Percentiles rank a stretch among this genome's conserved stretches.
These are phyloP conservation scores for Dermochelys coriacea DNA, from an alignment of 2,797 vertebrate genomes.

Conservation along the genomic window DNA sequence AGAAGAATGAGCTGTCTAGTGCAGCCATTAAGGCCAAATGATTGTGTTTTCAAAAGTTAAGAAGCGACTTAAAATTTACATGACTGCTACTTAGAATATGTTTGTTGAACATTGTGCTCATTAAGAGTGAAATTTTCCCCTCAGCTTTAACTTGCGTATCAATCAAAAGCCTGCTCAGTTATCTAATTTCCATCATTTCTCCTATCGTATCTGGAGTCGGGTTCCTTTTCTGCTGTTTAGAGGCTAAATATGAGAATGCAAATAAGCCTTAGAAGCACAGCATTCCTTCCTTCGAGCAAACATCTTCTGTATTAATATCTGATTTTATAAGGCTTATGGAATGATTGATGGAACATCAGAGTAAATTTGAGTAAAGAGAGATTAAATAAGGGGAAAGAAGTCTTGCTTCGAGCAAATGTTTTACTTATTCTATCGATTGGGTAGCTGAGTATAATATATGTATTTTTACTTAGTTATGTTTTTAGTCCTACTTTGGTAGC, in stretches of 20 bases:
- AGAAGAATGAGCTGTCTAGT: slow-evolving; percentile 10
- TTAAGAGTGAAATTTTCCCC: background rate
- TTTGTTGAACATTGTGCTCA: background rate
- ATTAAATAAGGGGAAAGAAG: slow-evolving; percentile 23
- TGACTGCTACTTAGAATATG: background rate
- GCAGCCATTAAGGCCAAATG: slow-evolving; percentile 7
- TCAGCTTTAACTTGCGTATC: background rate
- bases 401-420: background rate
- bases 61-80: background rate
- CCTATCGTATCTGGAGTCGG: background rate
- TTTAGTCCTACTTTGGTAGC: slow-evolving; percentile 4
- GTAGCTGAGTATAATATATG: background rate
- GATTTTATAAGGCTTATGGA: slow-evolving; percentile 25
- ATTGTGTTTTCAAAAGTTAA: slow-evolving; percentile 18
- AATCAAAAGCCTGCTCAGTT: background rate
- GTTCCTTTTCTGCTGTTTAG: background rate
- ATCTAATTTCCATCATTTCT: background rate
- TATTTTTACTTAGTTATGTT: background rate
- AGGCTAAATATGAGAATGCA: background rate
- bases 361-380: slow-evolving; percentile 9
- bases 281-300: slow-evolving; percentile 4
- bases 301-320: slow-evolving; percentile 13
- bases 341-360: background rate
- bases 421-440: slow-evolving; percentile 22
- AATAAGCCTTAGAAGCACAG: background rate